phyloP scores from a whole-genome alignment of 2,888 invertebrate species.

The Bugulina stolonifera region DNA sequence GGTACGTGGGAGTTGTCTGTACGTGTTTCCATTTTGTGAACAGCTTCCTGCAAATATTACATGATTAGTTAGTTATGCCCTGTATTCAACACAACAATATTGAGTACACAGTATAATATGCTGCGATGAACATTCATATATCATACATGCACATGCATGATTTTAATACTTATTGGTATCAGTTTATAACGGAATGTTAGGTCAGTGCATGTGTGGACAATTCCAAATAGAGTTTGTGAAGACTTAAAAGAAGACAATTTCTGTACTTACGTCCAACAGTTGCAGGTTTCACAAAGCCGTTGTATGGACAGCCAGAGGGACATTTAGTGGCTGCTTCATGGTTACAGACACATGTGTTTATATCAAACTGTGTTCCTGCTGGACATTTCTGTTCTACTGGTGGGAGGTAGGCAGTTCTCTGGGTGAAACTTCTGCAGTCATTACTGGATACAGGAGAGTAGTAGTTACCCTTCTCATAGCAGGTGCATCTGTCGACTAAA shows the following conservation, averaged over 20 bases:
- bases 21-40: neutral
- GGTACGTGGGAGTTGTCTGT: neutral
- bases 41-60: neutral
- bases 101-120: too few species aligned
- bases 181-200: neutral
- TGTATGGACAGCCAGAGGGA: neutral
- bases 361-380: neutral
- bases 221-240: neutral
- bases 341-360: neutral
- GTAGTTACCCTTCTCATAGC: neutral
- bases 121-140: too few species aligned
- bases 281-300: neutral
- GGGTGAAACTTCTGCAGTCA: neutral
- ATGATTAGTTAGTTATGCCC: neutral
- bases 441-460: neutral
- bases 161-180: too few species aligned
- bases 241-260: neutral
- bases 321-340: neutral
- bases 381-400: neutral
- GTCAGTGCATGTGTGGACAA: neutral
- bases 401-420: neutral
- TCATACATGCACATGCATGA: too few species aligned
- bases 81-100: neutral
- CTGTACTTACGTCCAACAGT: neutral
- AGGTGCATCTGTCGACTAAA: too few species aligned